Conservation (phyloP, 2,113 vertebrate species). For the Grus americana region DNA sequence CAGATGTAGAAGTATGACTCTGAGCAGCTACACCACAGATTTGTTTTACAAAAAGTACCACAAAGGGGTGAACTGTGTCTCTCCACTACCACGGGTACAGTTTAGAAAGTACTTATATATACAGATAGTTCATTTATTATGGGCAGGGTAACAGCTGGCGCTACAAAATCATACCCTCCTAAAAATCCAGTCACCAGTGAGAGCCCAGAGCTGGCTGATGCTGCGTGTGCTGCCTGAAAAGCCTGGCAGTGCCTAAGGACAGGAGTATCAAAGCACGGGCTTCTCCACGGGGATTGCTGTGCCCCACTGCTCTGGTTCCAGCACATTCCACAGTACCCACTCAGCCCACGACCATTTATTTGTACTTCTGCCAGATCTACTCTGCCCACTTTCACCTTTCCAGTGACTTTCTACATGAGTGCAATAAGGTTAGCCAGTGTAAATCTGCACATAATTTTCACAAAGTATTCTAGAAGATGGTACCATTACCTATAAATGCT, state of each 20-base stretch:
- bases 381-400: not conserved
- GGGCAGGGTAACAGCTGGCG: not conserved
- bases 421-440: not conserved
- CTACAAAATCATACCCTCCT: not conserved
- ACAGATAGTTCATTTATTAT: not conserved
- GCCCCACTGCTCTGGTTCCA: not conserved
- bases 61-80: not conserved
- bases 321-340: not conserved
- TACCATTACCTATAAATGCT: not conserved
- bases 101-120: not conserved
- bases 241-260: not conserved
- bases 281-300: not conserved
- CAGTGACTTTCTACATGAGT: fast-evolving
- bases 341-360: not conserved
- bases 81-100: not conserved
- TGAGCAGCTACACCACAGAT: not conserved
- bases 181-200: not conserved
- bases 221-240: not conserved
- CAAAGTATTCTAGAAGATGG: not conserved
- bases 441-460: not conserved
- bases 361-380: not conserved
- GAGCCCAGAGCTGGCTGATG: not conserved
- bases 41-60: not conserved
- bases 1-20: not conserved
- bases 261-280: not conserved